Base-by-base conservation (phyloP, 2,113 vertebrate genomes). In the Lycocorax pyrrhopterus region DNA sequence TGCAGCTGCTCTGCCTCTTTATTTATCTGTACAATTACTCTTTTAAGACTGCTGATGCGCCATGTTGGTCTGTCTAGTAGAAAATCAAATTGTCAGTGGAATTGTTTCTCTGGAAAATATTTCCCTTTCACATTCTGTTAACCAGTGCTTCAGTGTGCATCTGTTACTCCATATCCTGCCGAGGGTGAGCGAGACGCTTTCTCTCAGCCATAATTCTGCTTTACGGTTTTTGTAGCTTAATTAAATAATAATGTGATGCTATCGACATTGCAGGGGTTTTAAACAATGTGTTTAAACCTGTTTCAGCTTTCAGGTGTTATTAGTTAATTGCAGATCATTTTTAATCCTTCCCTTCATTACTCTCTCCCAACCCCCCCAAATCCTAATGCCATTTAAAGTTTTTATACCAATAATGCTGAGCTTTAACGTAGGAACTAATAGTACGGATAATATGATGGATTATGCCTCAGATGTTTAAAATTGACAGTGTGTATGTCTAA, bases 401-500 rank as follows among this genome's bases (percentile, higher is more conserved):
- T 97, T 97, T 98, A 97, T 98, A 97, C 98, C 98, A 95, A 86
- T 98, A 98, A 98, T 97, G 98, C 98, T 98, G 98, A 98, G 98
- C 98, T 98, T 98, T 98, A 98, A 98, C 94, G 97, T 98, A 98
- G 98, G 98, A 98, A 97, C 98, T 98, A 96, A 94, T 96, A 95
- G 96, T 96, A 94, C 55, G 90, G 97, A 95, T 90, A 87, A 98
- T 97, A 98, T 97, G 97, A 98, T 97, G 97, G 98, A 97, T 97
- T 97, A 98, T 98, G 98, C 98, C 97, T 98, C 98, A 98, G 95
- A 97, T 97, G 98, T 98, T 98, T 98, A 98, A 95, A 94, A 92
- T 95, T 93, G 96, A 97, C 92, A 56, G 77, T 95, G 95, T 97
- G 94, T 90, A 91, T 60, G 92, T 96, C 81, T 96, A 44, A 52